Conservation (phyloP, 2,888 invertebrate species). For the Idaea dimidiata region DNA sequence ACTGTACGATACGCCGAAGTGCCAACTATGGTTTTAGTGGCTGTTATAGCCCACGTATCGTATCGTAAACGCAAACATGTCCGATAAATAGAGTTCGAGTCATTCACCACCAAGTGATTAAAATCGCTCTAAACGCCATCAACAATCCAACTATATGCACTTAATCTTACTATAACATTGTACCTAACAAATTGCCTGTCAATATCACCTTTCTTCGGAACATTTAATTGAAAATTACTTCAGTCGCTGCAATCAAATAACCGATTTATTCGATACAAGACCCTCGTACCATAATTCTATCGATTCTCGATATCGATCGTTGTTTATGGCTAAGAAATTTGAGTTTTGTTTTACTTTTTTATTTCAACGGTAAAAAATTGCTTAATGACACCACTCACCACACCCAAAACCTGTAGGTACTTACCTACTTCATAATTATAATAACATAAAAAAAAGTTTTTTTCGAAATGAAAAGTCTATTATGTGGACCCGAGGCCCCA, state of each 20-base stretch:
- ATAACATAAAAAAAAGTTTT: slow-evolving; percentile 11
- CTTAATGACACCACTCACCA: neutral
- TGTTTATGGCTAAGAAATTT: neutral
- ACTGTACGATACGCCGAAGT: too few species aligned
- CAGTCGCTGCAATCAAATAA: neutral
- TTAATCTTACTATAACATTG: slow-evolving; percentile 19
- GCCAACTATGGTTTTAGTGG: too few species aligned
- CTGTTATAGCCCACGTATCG: too few species aligned
- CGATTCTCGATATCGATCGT: neutral
- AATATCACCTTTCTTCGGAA: neutral
- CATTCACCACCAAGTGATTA: slow-evolving; percentile 9
- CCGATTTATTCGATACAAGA: slow-evolving; percentile 11
- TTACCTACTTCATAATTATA: neutral
- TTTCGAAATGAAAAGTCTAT: slow-evolving; percentile 28
- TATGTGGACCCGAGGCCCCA: slow-evolving; percentile 33
- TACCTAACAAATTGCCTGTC: slow-evolving; percentile 13
- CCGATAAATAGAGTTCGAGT: slow-evolving; percentile 8
- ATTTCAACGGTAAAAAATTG: neutral
- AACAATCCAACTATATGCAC: slow-evolving; percentile 1
- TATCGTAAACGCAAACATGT: too few species aligned
- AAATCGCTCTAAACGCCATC: slow-evolving; percentile 3
- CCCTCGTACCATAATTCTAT: neutral
- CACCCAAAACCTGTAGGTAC: neutral
- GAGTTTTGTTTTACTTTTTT: neutral
- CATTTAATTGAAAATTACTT: neutral